Conservation (phyloP, 2,113 vertebrate species). For the Labeo catla region DNA sequence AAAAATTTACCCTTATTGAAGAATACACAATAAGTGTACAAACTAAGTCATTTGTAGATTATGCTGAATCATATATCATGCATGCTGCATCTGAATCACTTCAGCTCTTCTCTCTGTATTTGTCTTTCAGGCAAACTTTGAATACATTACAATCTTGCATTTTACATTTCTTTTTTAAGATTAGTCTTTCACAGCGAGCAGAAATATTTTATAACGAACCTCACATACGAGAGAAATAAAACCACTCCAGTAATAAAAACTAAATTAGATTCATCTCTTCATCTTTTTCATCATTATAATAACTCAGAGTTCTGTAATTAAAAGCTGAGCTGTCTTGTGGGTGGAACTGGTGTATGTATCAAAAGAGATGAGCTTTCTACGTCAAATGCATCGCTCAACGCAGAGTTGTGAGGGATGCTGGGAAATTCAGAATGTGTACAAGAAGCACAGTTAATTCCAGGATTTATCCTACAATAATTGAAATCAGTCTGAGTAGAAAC, state of each 20-base stretch:
- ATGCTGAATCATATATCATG: neutral
- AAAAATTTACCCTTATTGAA: neutral
- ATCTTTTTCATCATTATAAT: conserved; percentile 52
- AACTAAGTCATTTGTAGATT: neutral
- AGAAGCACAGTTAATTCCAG: neutral
- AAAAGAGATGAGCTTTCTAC: neutral
- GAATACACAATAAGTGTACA: neutral
- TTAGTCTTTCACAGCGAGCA: neutral
- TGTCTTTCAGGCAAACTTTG: neutral
- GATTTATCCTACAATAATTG: neutral
- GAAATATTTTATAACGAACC: neutral
- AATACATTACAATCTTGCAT: neutral
- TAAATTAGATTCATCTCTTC: conserved; percentile 12
- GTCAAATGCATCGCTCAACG: neutral
- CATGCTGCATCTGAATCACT: neutral
- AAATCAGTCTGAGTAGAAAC: neutral
- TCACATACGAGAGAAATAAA: neutral
- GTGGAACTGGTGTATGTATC: conserved; percentile 22
- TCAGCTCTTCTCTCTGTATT: neutral
- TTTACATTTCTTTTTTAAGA: neutral
- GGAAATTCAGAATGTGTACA: conserved; percentile 7
- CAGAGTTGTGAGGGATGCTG: conserved; percentile 1
- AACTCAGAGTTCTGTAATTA: conserved; percentile 63
- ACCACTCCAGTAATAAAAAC: neutral
- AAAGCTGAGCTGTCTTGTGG: conserved; percentile 59